Percentiles rank a stretch among this genome's conserved stretches.
Evolutionary conservation across 2,113 vertebrate species (phyloP).

Genomic region (Gallinago undulata): DNA sequence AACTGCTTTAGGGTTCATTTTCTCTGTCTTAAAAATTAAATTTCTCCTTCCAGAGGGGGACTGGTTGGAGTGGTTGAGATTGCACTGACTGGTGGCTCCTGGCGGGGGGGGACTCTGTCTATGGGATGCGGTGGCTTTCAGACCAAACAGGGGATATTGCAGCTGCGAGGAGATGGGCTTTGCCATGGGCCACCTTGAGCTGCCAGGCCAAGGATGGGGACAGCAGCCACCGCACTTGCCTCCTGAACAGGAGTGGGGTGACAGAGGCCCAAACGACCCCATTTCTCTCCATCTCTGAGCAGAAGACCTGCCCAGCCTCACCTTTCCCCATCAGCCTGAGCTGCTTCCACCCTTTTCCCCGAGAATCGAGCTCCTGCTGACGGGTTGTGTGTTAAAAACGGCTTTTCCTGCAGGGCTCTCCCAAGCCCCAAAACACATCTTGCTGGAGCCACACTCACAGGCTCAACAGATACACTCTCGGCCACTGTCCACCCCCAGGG

Average conservation of each 20-base stretch:
- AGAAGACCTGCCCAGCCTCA: not conserved
- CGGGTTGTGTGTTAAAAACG: rapidly evolving
- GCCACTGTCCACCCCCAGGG: not conserved
- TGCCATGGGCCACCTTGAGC: not conserved
- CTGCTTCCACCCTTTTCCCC: not conserved
- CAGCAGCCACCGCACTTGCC: not conserved
- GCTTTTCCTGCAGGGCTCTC: not conserved
- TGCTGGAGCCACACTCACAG: not conserved
- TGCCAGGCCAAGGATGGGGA: rapidly evolving
- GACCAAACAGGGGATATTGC: not conserved
- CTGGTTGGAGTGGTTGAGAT: not conserved
- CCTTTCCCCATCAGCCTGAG: rapidly evolving
- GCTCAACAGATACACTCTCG: rapidly evolving
- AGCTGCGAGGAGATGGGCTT: not conserved
- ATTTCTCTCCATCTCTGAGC: rapidly evolving
- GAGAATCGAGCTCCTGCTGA: not conserved
- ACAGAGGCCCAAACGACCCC: rapidly evolving
- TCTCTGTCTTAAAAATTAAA: not conserved
- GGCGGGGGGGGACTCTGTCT: not conserved
- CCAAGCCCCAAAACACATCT: too few relatives aligned
- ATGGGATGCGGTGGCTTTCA: not conserved
- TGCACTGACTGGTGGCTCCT: not conserved
- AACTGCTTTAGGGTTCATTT: not conserved
- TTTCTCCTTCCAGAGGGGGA: not conserved
- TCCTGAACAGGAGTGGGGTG: rapidly evolving